A percentile compares a stretch with the other conserved stretches of the same genome.
Conservation (phyloP, 2,888 invertebrate genomes). For the Leptinotarsa tumamoca region DNA sequence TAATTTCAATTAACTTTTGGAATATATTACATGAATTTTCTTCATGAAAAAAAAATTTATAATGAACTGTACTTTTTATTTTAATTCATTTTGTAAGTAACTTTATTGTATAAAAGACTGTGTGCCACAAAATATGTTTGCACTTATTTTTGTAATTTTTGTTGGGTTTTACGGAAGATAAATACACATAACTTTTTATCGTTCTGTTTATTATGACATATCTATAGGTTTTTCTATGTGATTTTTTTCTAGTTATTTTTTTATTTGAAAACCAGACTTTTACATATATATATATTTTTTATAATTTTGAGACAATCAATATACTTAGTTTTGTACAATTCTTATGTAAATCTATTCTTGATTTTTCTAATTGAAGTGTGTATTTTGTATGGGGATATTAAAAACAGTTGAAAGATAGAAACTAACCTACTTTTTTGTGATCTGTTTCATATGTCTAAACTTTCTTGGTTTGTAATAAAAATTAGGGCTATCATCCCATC, state of each 20-base stretch:
- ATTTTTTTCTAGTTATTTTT: constrained; percentile 5
- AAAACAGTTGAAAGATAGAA: background rate
- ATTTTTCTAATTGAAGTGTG: constrained; percentile 1
- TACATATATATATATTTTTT: constrained; percentile 8
- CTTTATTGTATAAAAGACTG: background rate
- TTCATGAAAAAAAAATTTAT: background rate
- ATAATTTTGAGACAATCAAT: constrained; percentile 29
- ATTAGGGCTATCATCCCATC: too few relatives aligned
- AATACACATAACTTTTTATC: too few relatives aligned
- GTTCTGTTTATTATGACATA: too few relatives aligned
- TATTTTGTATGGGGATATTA: background rate
- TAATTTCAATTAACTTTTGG: too few relatives aligned
- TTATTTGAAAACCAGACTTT: constrained; percentile 8
- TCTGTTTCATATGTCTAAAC: background rate
- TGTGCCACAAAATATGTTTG: background rate
- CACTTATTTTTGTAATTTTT: background rate
- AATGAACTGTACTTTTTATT: background rate
- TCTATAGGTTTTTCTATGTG: too few relatives aligned
- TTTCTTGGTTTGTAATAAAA: too few relatives aligned
- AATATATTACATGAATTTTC: background rate
- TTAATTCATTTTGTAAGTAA: background rate
- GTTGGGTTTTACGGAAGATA: background rate
- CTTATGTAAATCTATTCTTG: background rate
- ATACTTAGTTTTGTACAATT: constrained; percentile 13
- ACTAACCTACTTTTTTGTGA: constrained; percentile 9